Percentiles rank a stretch among this genome's conserved stretches.
These are phyloP conservation scores for Hermaeophaga mercurialis DNA, from an alignment of 2,888 invertebrate genomes.

Conservation along the genomic window DNA sequence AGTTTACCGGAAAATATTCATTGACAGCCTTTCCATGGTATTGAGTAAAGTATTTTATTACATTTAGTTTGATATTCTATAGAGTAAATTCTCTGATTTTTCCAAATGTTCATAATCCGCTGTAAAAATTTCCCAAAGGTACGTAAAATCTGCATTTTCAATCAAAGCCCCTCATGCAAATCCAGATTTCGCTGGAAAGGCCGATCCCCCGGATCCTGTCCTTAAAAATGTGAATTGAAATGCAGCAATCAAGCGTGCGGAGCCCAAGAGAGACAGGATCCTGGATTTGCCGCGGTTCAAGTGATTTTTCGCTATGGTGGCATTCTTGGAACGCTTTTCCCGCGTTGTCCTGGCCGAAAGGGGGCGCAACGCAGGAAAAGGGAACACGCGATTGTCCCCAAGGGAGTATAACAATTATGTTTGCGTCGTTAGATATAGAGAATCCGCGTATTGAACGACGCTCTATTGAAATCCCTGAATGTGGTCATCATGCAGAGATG, in stretches of 20 bases:
- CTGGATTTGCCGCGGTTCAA: conserved; percentile 42
- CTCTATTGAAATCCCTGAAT: conserved; percentile 47
- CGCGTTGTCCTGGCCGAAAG: conserved; percentile 35
- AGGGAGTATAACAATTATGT: conserved; percentile 57
- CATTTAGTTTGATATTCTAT: too few relatives aligned
- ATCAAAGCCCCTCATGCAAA: not conserved
- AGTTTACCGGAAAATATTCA: too few relatives aligned
- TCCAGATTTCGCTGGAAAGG: not conserved
- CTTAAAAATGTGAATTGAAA: conserved; percentile 52
- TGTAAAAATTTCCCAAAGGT: too few relatives aligned
- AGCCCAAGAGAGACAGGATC: conserved; percentile 20
- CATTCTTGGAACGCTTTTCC: conserved; percentile 37
- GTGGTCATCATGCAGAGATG: conserved; percentile 27
- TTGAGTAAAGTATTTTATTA: too few relatives aligned
- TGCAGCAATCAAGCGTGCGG: conserved; percentile 52
- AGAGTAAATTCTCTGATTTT: too few relatives aligned
- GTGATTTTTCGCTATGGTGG: conserved; percentile 46
- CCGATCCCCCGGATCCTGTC: conserved; percentile 2
- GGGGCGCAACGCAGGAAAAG: conserved; percentile 26
- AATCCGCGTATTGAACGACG: conserved; percentile 52
- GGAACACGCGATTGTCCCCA: conserved; percentile 37
- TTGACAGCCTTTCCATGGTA: too few relatives aligned
- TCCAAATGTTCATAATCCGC: too few relatives aligned
- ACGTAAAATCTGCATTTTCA: conserved; percentile 1
- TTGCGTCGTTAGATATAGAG: conserved; percentile 58